Percentiles rank a stretch among this genome's conserved stretches.
Evolutionary conservation across 2,888 invertebrate species (phyloP).

Genomic region (Venusia cambrica): DNA sequence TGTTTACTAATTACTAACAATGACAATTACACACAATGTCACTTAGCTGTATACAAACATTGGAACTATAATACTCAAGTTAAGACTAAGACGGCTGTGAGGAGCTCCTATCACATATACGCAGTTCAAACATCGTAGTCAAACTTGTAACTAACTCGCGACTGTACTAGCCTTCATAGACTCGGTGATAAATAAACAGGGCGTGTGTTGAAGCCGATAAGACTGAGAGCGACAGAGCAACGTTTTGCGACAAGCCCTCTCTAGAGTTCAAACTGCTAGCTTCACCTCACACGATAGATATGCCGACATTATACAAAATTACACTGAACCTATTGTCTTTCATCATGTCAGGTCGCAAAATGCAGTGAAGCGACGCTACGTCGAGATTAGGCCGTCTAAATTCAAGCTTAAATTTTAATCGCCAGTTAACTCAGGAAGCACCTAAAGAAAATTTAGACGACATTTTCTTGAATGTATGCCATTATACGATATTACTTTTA

Average conservation of each 20-base stretch:
- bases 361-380: slow-evolving; percentile 62
- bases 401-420: slow-evolving; percentile 74
- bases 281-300: slow-evolving; percentile 43
- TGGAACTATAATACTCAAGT: slow-evolving; percentile 20
- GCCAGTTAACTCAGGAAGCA: slow-evolving; percentile 51
- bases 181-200: slow-evolving; percentile 73
- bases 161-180: slow-evolving; percentile 39
- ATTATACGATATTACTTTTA: slow-evolving; percentile 39
- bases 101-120: slow-evolving; percentile 26
- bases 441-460: slow-evolving; percentile 59
- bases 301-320: slow-evolving; percentile 52
- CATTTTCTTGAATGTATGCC: slow-evolving; percentile 58
- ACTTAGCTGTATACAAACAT: slow-evolving; percentile 29
- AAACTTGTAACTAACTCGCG: slow-evolving; percentile 42
- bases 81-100: slow-evolving; percentile 24
- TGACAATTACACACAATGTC: slow-evolving; percentile 29
- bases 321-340: slow-evolving; percentile 55
- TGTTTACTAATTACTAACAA: slow-evolving; percentile 29
- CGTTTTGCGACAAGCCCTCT: slow-evolving; percentile 33
- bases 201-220: slow-evolving; percentile 73
- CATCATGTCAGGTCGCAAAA: slow-evolving; percentile 53
- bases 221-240: slow-evolving; percentile 45
- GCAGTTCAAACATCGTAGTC: slow-evolving; percentile 42
- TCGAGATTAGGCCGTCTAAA: slow-evolving; percentile 73
- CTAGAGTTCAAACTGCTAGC: slow-evolving; percentile 15